These are phyloP conservation scores for Zoanthus gigantus DNA, from an alignment of 92 coral and sea anemone species.

Conservation along the genomic window DNA sequence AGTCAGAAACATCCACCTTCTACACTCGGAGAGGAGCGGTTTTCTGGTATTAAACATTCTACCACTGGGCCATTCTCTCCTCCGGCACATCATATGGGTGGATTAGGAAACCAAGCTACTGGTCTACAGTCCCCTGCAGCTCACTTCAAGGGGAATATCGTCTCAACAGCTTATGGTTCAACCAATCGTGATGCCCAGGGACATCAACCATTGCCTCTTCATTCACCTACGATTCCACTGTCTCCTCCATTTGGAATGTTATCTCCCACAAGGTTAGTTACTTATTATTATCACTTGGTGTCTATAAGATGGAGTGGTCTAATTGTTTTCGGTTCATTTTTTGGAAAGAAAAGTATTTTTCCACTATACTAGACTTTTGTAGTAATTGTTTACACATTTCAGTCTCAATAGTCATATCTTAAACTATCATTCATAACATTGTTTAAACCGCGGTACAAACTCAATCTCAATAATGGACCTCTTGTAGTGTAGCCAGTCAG, in stretches of 20 bases:
- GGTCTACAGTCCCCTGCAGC: neutral
- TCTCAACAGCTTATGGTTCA: slow-evolving; percentile 28
- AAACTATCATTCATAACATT: no score
- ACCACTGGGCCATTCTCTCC: slow-evolving; percentile 87
- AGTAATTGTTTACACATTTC: no score
- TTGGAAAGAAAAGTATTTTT: no score
- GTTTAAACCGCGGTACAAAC: no score
- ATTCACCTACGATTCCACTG: slow-evolving; percentile 50
- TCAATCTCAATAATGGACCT: no score
- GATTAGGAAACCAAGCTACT: neutral
- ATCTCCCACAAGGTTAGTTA: slow-evolving; percentile 35
- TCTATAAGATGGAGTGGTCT: no score
- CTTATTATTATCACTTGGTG: no score
- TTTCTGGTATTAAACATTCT: slow-evolving; percentile 78
- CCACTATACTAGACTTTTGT: no score
- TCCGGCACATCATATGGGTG: slow-evolving; percentile 51
- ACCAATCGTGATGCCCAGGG: slow-evolving; percentile 40
- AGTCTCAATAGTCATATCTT: no score
- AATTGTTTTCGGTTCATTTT: no score
- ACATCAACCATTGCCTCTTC: slow-evolving; percentile 34
- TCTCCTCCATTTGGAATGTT: neutral
- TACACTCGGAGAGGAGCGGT: slow-evolving; percentile 25
- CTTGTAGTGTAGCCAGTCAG: no score
- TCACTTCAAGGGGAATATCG: neutral
- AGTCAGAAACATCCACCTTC: neutral